Evolutionary conservation across 2,888 invertebrate genomes (phyloP).

Genomic region (Aporophyla nigra): DNA sequence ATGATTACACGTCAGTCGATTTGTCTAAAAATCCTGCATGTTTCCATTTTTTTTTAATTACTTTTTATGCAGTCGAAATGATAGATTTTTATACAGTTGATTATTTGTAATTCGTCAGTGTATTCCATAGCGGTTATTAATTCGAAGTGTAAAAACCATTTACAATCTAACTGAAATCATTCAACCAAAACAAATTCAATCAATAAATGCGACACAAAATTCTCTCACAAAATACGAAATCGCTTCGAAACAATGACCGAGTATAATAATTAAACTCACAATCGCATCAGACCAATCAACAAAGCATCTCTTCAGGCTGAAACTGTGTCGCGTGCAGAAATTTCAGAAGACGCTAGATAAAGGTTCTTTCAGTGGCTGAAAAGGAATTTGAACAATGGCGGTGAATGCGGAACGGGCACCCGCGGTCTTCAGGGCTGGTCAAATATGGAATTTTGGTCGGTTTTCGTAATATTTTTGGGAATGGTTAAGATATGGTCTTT

Average conservation of each 20-base stretch:
- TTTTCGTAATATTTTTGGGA: slow-evolving; percentile 10
- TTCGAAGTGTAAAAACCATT: background rate
- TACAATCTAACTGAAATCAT: background rate
- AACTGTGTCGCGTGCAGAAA: slow-evolving; percentile 69
- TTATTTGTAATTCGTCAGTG: background rate
- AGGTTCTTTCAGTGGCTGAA: slow-evolving; percentile 74
- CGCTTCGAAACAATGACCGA: slow-evolving; percentile 33
- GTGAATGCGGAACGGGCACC: slow-evolving; percentile 53
- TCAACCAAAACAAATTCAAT: slow-evolving; percentile 1
- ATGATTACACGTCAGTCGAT: too few species aligned
- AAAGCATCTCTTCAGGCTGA: slow-evolving; percentile 51
- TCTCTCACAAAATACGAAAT: slow-evolving; percentile 11
- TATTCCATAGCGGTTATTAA: background rate
- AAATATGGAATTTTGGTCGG: slow-evolving; percentile 28
- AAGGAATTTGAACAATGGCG: slow-evolving; percentile 75
- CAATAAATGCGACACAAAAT: background rate
- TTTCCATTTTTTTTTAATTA: too few species aligned
- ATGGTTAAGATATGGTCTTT: background rate
- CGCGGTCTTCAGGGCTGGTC: slow-evolving; percentile 57
- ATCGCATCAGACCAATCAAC: slow-evolving; percentile 51
- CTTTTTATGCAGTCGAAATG: too few species aligned
- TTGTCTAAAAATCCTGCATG: too few species aligned
- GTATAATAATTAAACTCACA: slow-evolving; percentile 57
- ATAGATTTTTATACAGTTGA: too few species aligned
- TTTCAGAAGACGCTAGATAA: slow-evolving; percentile 71